These are phyloP conservation scores for Sclerurus mexicanus DNA, from an alignment of 2,113 vertebrate genomes.

Conservation along the genomic window DNA sequence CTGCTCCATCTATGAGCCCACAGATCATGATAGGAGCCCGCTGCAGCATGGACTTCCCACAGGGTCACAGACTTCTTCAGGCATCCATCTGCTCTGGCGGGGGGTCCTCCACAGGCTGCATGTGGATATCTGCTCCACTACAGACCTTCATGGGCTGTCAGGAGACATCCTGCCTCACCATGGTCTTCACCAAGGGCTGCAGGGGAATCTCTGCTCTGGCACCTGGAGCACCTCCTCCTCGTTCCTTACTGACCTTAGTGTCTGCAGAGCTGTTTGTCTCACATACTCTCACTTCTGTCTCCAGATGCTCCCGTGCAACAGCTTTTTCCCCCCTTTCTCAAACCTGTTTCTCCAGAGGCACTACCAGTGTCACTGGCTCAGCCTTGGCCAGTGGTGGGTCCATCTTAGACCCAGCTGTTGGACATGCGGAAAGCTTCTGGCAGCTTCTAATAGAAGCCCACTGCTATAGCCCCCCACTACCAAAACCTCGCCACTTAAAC, in stretches of 20 bases:
- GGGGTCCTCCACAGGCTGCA: background rate
- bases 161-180: rapidly evolving
- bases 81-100: rapidly evolving
- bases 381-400: rapidly evolving
- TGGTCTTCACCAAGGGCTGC: rapidly evolving
- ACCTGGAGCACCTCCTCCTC: background rate
- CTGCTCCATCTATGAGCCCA: rapidly evolving
- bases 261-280: background rate
- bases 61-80: background rate
- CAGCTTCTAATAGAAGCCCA: background rate
- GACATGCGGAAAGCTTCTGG: background rate
- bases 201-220: background rate
- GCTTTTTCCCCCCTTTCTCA: background rate
- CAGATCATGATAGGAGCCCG: background rate
- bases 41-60: background rate
- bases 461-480: background rate
- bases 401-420: rapidly evolving
- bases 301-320: background rate
- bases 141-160: background rate
- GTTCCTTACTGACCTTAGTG: background rate
- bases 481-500: background rate
- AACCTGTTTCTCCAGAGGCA: rapidly evolving
- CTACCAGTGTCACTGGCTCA: rapidly evolving
- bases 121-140: background rate
- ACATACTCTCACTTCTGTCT: background rate